phyloP scores from a whole-genome alignment of 64 coral and sea anemone genomes.

The Platygyra sinensis region DNA sequence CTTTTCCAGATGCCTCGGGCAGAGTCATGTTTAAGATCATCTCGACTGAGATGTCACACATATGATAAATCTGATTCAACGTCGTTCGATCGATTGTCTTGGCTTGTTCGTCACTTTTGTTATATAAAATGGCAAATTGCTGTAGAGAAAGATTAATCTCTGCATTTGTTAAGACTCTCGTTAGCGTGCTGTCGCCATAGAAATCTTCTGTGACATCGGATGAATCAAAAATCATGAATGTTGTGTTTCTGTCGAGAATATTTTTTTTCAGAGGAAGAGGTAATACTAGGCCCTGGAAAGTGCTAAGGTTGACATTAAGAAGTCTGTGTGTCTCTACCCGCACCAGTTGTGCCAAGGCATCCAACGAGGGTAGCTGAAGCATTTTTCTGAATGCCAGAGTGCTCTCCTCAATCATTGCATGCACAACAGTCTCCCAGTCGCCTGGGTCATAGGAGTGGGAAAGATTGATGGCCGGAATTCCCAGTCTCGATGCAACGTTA shows the following conservation, averaged over 20 bases:
- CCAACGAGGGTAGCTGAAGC: conserved; percentile 24
- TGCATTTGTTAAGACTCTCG: background rate
- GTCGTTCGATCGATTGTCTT: conserved; percentile 43
- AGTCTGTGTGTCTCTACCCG: background rate
- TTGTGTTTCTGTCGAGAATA: conserved; percentile 47
- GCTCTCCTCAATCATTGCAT: background rate
- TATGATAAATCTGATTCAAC: conserved; percentile 46
- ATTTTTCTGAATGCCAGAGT: background rate
- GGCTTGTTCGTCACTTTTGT: conserved; percentile 51
- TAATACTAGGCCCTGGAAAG: conserved; percentile 41
- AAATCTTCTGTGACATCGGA: background rate
- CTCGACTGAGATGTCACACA: conserved; percentile 46
- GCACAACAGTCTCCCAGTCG: conserved; percentile 54
- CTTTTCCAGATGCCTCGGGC: conserved; percentile 18
- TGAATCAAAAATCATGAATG: conserved; percentile 38
- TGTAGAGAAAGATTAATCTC: conserved; percentile 24
- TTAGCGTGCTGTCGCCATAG: background rate
- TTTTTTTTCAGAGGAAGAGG: conserved; percentile 43
- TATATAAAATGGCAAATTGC: conserved; percentile 74
- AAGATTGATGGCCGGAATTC: conserved; percentile 13
- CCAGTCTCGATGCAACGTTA: conserved; percentile 47
- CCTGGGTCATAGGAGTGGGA: conserved; percentile 52
- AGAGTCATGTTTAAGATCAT: conserved; percentile 17
- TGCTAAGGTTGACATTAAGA: conserved; percentile 31
- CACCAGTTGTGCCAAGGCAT: conserved; percentile 40